Evolutionary conservation across 2,888 invertebrate genomes (phyloP).

Genomic region (Nephrotoma guestfalica): DNA sequence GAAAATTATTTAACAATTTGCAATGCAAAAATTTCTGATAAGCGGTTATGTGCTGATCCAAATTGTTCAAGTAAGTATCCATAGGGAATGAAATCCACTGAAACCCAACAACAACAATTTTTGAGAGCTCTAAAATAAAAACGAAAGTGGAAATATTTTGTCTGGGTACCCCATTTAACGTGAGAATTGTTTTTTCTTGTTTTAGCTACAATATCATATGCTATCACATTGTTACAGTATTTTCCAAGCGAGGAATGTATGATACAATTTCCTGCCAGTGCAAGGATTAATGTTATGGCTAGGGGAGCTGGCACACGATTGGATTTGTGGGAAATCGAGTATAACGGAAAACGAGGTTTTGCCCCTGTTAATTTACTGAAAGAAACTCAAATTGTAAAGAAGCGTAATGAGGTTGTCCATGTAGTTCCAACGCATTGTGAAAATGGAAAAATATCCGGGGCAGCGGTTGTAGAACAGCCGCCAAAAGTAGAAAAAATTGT

Average conservation of each 20-base stretch:
- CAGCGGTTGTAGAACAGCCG: background rate
- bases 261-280: constrained; percentile 44
- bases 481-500: background rate
- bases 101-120: background rate
- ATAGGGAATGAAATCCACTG: background rate
- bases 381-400: constrained; percentile 41
- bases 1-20: constrained; percentile 17
- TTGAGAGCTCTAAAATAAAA: background rate
- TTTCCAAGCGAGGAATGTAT: constrained; percentile 37
- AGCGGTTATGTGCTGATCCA: constrained; percentile 53
- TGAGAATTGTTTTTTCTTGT: constrained; percentile 19
- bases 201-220: constrained; percentile 47
- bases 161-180: background rate
- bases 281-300: constrained; percentile 46
- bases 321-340: constrained; percentile 51
- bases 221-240: constrained; percentile 43
- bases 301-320: constrained; percentile 49
- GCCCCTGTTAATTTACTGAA: constrained; percentile 41
- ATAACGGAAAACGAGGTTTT: constrained; percentile 53
- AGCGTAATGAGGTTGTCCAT: constrained; percentile 23
- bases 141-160: background rate
- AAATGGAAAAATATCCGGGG: constrained; percentile 1
- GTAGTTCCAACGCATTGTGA: constrained; percentile 32
- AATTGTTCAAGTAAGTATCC: constrained; percentile 48
- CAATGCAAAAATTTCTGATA: constrained; percentile 42